A percentile compares a stretch with the other conserved stretches of the same genome.
phyloP scores from a whole-genome alignment of 2,113 vertebrate species.

The Rhea americana region DNA sequence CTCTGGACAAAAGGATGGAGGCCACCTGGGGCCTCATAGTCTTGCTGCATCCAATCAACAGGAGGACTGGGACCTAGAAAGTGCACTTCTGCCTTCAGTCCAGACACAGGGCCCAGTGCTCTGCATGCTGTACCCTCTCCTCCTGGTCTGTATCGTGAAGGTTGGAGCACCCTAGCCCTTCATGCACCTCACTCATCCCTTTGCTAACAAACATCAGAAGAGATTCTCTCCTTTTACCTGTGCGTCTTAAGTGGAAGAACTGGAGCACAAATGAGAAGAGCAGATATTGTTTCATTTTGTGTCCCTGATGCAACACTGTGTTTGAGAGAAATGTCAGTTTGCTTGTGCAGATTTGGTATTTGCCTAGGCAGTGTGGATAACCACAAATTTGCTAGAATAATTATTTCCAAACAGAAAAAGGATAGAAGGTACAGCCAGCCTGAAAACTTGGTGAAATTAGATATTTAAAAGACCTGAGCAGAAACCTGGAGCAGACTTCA shows the following conservation, averaged over 20 bases:
- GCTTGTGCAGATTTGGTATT: not conserved
- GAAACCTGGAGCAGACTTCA: not conserved
- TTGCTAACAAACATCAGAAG: not conserved
- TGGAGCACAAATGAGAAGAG: not conserved
- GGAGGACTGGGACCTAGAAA: not conserved
- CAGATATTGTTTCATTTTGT: not conserved
- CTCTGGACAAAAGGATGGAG: not conserved
- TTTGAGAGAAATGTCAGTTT: not conserved
- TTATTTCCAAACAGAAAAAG: not conserved
- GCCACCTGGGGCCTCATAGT: not conserved
- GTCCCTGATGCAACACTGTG: not conserved
- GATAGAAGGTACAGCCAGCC: not conserved
- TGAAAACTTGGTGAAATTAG: not conserved
- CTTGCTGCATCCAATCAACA: not conserved
- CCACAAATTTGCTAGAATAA: not conserved
- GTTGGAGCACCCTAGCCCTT: not conserved
- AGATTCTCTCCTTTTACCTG: not conserved
- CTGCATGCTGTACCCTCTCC: not conserved
- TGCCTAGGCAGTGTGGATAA: not conserved
- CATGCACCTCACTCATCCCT: fast-evolving
- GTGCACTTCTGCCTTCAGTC: not conserved
- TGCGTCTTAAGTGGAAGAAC: not conserved
- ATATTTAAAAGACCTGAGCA: not conserved
- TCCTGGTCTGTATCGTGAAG: not conserved
- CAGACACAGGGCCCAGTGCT: not conserved